Conservation (phyloP, 2,888 invertebrate species). For the Heliconius sara region DNA sequence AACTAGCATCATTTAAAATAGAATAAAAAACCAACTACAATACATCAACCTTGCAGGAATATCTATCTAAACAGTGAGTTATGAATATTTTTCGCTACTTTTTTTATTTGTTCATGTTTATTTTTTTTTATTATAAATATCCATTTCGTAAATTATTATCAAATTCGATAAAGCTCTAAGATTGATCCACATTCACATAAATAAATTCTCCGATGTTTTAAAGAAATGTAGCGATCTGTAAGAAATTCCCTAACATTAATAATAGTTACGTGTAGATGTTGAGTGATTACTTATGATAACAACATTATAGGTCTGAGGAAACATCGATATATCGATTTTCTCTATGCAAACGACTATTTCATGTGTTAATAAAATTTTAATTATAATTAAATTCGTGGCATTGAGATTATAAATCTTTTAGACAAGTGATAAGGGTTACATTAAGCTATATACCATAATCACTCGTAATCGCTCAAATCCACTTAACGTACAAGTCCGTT, state of each 20-base stretch:
- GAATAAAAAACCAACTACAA: conserved; percentile 71
- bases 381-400: conserved; percentile 8
- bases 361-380: neutral
- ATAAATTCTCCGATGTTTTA: conserved; percentile 60
- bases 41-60: conserved; percentile 71
- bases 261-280: conserved; percentile 39
- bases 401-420: conserved; percentile 13
- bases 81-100: conserved; percentile 59
- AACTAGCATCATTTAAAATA: conserved; percentile 81
- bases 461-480: conserved; percentile 23
- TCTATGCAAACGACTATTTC: neutral
- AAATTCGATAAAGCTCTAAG: conserved; percentile 84
- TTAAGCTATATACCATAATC: neutral
- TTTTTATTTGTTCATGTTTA: conserved; percentile 52
- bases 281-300: conserved; percentile 21
- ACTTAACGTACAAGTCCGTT: conserved; percentile 42
- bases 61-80: conserved; percentile 75
- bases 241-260: conserved; percentile 49
- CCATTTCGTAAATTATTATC: conserved; percentile 81
- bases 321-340: conserved; percentile 18
- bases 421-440: neutral
- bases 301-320: conserved; percentile 3
- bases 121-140: conserved; percentile 71
- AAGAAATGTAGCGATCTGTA: conserved; percentile 56
- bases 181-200: conserved; percentile 82